Evolutionary conservation across 2,888 invertebrate genomes (phyloP), one percentile per base, ranked within the genome.

Genomic region (Rhingia campestris): DNA sequence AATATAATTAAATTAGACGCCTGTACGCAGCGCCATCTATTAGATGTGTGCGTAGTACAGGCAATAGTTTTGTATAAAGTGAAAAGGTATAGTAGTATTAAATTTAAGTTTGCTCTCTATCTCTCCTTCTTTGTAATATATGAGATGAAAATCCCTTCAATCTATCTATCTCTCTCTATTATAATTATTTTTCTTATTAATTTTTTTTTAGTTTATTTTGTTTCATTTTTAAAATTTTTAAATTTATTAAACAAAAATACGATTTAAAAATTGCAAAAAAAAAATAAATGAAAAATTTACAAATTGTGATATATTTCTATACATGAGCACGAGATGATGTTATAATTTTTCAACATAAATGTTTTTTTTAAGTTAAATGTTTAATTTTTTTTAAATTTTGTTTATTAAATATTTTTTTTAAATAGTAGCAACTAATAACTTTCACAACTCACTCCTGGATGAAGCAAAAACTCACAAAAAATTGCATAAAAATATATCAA

Each of bases 231-330:
- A 61, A 39, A 58, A 41, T 12, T 80, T 79, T 79, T 75, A 84
- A 70, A 63, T 70, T 81, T 63, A 81, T 53, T 37, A 66, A 75
- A 43, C 43, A 41, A 63, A 64, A 67, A 69, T 63, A 73, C 22
- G 33, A 74, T 39, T 56, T 56, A 66, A 66, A 61, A 64, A 74
- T 47, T 64, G 54, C 56, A 66, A 81, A 61, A 76, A 53, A n/a
- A 79, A 77, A 59, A 67, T 49, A 72, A 76, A 75, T 72, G 66
- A 85, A 81, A 85, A 85, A 81, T 81, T 85, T 85, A 85, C 75
- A 85, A 85, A 85, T 84, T 85, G 85, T 85, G 85, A 85, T 85
- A 85, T 85, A 85, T 85, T 85, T 85, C 85, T 85, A 81, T 85
- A 81, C 85, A 81, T 61, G 81, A 85, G 74, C 80, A 70, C 74